phyloP scores from a whole-genome alignment of 2,797 vertebrate species.

The Lepilemur ruficaudatus region DNA sequence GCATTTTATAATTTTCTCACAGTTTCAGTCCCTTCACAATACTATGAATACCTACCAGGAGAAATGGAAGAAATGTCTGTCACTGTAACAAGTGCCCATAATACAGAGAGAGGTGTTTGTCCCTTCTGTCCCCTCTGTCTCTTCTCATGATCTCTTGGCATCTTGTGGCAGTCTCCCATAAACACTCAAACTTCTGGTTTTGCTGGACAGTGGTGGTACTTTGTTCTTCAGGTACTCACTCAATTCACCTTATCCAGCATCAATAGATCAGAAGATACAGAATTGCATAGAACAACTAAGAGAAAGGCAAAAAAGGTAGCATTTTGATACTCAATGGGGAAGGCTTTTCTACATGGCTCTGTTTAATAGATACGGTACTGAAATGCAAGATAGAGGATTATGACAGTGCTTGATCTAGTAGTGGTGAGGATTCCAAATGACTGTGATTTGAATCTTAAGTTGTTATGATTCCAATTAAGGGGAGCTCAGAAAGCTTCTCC shows the following conservation, averaged over 20 bases:
- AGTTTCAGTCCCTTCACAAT: not conserved
- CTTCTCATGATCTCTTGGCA: not conserved
- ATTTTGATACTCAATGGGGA: not conserved
- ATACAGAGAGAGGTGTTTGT: not conserved
- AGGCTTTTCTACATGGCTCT: not conserved
- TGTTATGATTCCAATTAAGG: not conserved
- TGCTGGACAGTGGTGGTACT: not conserved
- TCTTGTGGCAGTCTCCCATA: not conserved
- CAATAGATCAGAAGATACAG: not conserved
- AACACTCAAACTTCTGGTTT: not conserved
- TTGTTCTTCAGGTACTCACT: not conserved
- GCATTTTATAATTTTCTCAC: not conserved
- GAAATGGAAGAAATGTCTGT: not conserved
- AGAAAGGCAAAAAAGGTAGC: not conserved
- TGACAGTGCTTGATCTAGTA: not conserved
- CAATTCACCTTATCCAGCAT: not conserved
- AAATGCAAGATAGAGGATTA: not conserved
- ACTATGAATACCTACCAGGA: not conserved
- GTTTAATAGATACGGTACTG: not conserved
- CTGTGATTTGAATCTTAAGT: constrained; percentile 25
- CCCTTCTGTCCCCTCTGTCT: not conserved
- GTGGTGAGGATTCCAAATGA: not conserved
- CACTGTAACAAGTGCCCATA: no score
- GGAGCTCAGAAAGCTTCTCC: not conserved
- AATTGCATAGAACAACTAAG: not conserved